A percentile compares a stretch with the other conserved stretches of the same genome.
Conservation (phyloP, 2,113 vertebrate species). For the Pseudopodoces humilis region DNA sequence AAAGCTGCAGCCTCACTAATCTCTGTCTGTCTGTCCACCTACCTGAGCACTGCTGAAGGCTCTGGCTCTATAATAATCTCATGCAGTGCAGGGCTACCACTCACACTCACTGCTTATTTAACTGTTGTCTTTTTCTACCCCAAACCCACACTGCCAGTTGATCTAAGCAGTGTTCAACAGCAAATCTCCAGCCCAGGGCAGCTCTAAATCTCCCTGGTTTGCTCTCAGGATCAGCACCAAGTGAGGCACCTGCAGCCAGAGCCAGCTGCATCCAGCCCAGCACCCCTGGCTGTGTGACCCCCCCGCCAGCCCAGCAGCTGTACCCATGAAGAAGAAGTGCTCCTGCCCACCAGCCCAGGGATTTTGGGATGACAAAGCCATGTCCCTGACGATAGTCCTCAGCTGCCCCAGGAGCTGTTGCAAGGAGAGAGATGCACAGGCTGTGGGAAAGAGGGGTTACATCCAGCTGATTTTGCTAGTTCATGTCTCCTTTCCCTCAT, state of each 20-base stretch:
- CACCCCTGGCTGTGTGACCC: background rate
- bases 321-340: background rate
- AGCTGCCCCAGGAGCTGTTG: background rate
- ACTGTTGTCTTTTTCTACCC: background rate
- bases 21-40: background rate
- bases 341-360: background rate
- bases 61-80: background rate
- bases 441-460: rapidly evolving
- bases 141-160: background rate
- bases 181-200: background rate
- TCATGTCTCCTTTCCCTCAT: background rate
- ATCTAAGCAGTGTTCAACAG: background rate
- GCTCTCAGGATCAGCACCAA: background rate
- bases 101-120: background rate
- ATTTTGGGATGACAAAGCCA: background rate
- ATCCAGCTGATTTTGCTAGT: background rate
- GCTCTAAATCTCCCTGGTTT: background rate
- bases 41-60: background rate
- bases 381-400: background rate
- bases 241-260: background rate
- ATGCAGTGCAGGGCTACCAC: background rate
- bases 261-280: background rate
- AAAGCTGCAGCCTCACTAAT: background rate
- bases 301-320: background rate
- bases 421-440: background rate